Conservation (phyloP, 2,888 invertebrate species). For the Nomada ruficornis region DNA sequence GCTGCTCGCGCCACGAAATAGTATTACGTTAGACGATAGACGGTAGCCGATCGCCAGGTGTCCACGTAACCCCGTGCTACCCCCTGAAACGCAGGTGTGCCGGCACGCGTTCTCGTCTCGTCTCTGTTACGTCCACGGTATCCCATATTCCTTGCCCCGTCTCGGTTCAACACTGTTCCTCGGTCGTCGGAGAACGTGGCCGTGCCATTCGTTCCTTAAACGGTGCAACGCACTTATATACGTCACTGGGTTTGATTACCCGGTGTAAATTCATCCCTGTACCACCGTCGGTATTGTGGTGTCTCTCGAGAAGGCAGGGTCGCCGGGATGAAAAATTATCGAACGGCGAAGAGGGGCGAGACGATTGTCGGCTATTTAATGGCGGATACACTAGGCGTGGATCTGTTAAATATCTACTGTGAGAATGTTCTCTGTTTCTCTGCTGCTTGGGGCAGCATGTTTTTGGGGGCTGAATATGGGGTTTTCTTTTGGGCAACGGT, state of each 20-base stretch:
- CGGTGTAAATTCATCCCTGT: slow-evolving; percentile 14
- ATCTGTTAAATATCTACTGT: not conserved
- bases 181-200: slow-evolving; percentile 35
- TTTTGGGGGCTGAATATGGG: no score
- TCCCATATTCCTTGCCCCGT: not conserved
- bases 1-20: slow-evolving; percentile 63
- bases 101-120: slow-evolving; percentile 71
- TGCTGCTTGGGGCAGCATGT: no score
- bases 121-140: slow-evolving; percentile 4
- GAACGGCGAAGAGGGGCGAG: not conserved
- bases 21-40: slow-evolving; percentile 69
- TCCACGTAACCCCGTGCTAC: slow-evolving; percentile 63
- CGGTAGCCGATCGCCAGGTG: slow-evolving; percentile 68
- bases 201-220: slow-evolving; percentile 13
- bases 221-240: slow-evolving; percentile 40
- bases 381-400: no score
- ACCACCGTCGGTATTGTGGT: not conserved
- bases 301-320: not conserved
- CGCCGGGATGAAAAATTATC: not conserved
- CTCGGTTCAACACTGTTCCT: not conserved
- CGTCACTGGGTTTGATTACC: slow-evolving; percentile 44
- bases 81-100: slow-evolving; percentile 74
- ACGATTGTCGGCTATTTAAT: not conserved
- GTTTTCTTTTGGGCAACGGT: no score
- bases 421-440: no score